phyloP scores from a whole-genome alignment of 2,797 vertebrate species.

The Atherinosoma microstoma region DNA sequence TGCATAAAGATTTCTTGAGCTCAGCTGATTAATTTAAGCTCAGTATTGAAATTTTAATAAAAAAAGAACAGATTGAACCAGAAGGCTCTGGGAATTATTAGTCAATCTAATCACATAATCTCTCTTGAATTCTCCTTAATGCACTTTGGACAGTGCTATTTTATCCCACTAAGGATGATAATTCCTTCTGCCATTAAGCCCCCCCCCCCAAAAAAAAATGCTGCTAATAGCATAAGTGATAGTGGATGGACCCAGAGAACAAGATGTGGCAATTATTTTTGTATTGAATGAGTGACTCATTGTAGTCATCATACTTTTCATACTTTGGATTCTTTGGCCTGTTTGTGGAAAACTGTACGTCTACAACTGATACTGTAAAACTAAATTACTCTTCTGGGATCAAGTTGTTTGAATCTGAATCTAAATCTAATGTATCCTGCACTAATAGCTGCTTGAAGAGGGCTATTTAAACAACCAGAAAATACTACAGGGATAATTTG shows the following conservation, averaged over 20 bases:
- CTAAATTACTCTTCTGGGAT: neutral
- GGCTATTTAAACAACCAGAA: neutral
- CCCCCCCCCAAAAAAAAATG: neutral
- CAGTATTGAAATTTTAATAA: neutral
- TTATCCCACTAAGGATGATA: neutral
- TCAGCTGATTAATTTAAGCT: neutral
- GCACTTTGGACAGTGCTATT: neutral
- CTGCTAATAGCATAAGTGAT: neutral
- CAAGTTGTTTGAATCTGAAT: neutral
- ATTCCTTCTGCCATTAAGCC: neutral
- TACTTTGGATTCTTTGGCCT: neutral
- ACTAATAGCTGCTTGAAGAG: neutral
- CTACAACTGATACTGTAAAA: neutral
- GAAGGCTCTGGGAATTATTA: neutral
- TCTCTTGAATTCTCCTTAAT: neutral
- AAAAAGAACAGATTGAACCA: neutral
- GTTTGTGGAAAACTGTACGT: too few species aligned
- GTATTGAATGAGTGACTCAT: neutral
- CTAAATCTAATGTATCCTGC: neutral
- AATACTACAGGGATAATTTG: slow-evolving; percentile 19
- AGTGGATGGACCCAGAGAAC: neutral
- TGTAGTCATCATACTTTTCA: neutral
- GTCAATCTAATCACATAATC: neutral
- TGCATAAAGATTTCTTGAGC: neutral
- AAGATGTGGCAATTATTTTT: neutral